Evolutionary conservation across 2,113 vertebrate genomes (phyloP), one percentile per base, ranked within the genome.

Genomic region (Tachysurus vachellii): DNA sequence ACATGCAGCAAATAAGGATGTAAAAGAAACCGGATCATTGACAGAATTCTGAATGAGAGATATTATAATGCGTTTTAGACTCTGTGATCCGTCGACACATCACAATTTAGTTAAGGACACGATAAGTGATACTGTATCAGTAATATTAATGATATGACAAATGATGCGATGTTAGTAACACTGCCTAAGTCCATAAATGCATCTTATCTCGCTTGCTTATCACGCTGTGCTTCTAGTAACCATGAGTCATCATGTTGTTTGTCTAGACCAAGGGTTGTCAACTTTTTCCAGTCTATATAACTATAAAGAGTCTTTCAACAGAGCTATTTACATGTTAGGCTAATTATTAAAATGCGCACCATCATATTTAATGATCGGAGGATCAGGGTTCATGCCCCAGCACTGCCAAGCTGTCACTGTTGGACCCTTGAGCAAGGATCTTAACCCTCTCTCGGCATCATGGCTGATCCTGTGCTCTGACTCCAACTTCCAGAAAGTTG

Each of bases 21-120:
- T 47, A 5, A 53, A 66, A 80, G 36, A 50, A 50, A 50, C 8
- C 16, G 16, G 26, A 44, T 47, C 9, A 47, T 26, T 13, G 42
- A 44, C 9, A 64, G n/a, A 12, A 17, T 17, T 53, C 23, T 47
- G 57, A 59, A 50, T 47, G 13, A 11, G 12, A 85, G 31, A 13
- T 47, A 21, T 57, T 76, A 2, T 19, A 85, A 62, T 76, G 13
- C 1, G 23, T 62, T 28, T 79, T 79, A 16, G 13, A 54, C 62
- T 68, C 81, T 85, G 70, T 50, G 56, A 47, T 61, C 70, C 50
- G 42, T 11, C 44, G 68, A 59, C 83, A 21, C 57, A 64, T 50
- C 42, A 23, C 47, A 53, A 64, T 19, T 85, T 16, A 26, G 50
- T 56, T 47, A 61, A 28, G 14, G 14, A 68, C n/a, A 36, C 79